A percentile compares a stretch with the other conserved stretches of the same genome.
Conservation (phyloP, 53 echinoderm and acorn worm species). For the Zoroaster sp. region DNA sequence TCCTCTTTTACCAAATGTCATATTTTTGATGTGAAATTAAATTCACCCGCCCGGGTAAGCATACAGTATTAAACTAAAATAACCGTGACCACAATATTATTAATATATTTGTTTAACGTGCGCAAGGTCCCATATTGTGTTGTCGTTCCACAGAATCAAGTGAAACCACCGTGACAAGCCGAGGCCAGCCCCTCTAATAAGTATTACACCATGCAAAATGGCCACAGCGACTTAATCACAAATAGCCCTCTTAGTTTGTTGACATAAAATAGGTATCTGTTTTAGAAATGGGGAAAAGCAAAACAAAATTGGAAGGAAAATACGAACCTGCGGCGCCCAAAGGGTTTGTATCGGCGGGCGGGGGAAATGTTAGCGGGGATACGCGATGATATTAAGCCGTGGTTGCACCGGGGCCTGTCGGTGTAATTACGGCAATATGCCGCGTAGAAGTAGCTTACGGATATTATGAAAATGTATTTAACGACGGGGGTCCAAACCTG, state of each 20-base stretch:
- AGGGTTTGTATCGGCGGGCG: not conserved
- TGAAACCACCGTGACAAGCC: slow-evolving; percentile 14
- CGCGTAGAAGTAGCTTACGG: slow-evolving; percentile 34
- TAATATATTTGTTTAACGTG: slow-evolving; percentile 22
- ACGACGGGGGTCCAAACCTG: slow-evolving; percentile 26
- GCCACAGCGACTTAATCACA: slow-evolving; percentile 36
- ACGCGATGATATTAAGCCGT: slow-evolving; percentile 12
- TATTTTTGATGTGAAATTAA: not conserved
- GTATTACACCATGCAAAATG: not conserved
- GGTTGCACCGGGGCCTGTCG: not conserved
- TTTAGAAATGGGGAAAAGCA: slow-evolving; percentile 20
- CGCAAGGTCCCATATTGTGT: not conserved
- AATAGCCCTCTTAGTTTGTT: slow-evolving; percentile 15
- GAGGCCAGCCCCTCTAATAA: slow-evolving; percentile 6
- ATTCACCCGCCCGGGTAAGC: no score
- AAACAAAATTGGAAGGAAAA: slow-evolving; percentile 30
- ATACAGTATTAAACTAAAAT: not conserved
- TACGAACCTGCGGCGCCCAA: not conserved
- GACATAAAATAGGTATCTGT: slow-evolving; percentile 51
- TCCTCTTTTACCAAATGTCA: slow-evolving; percentile 39
- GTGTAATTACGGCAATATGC: slow-evolving; percentile 58
- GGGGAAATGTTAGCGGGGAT: slow-evolving; percentile 1
- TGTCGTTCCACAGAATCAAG: not conserved
- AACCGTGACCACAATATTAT: not conserved
- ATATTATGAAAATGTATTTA: slow-evolving; percentile 60